Evolutionary conservation across 2,888 invertebrate genomes (phyloP), one percentile per base, ranked within the genome.

Genomic region (Heliconius hortense): DNA sequence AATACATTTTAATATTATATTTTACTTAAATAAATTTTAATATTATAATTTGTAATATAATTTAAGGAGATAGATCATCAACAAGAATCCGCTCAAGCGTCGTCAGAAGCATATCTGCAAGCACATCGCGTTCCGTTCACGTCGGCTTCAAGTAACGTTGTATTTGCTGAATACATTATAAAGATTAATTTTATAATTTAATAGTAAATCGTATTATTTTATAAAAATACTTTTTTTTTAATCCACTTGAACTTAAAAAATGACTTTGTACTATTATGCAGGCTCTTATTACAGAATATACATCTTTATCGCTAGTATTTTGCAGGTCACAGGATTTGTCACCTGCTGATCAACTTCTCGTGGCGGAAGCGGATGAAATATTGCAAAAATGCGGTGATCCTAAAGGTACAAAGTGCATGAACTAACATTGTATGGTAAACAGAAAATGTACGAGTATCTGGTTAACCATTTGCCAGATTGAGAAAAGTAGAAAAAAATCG

Each of bases 341-440:
- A 2, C 82, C 86, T 2, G 83, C 84, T 7, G 93, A 94, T 75
- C 89, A 90, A 79, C 81, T 85, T 68, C 78, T 94, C 21, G 83
- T 93, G 75, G 82, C 86, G 2, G 93, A 94, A 83, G 93, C 92
- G 1, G 93, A 93, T 79, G 92, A 92, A 84, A 91, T 93, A 71
- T 82, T 93, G 74, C 89, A 88, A 78, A 93, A 90, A 82, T 92
- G 89, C 79, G 90, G 91, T 5, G 89, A 91, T 79, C 84, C 87
- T 35, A 87, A 88, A 86, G 88, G 93, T 91, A 78, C 76, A 60
- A 26, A 13, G 7, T 15, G n/a, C 8, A 39, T 24, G 31, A 10
- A 15, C 26, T 21, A 28, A 5, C 1, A 5, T 11, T 43, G 0
- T 43, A 43, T 43, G 43, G 43, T 4, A 43, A 43, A 15, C 43